A percentile compares a stretch with the other conserved stretches of the same genome.
These are phyloP conservation scores for Myripristis jacobus DNA, from an alignment of 2,797 vertebrate species.

Conservation along the genomic window DNA sequence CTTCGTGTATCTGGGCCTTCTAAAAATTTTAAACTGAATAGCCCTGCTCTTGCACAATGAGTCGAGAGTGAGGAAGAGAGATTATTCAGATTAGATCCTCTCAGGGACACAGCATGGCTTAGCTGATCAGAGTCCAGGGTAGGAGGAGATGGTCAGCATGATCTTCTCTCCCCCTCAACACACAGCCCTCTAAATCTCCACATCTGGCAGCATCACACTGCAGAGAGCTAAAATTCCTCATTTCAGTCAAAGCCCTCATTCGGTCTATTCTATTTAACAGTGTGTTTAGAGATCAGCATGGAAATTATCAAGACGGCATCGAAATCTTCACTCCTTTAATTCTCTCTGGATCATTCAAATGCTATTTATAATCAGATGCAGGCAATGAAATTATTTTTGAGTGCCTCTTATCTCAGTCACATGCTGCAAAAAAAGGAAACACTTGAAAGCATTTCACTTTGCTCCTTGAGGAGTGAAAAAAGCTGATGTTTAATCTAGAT, in stretches of 20 bases:
- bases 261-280: conserved; percentile 1
- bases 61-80: conserved; percentile 47
- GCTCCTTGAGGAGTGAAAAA: background rate
- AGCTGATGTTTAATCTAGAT: background rate
- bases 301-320: too few relatives aligned
- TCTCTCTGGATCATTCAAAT: background rate
- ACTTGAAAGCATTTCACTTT: background rate
- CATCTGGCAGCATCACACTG: conserved; percentile 62
- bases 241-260: conserved; percentile 24
- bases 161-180: conserved; percentile 50
- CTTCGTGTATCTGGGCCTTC: too few relatives aligned
- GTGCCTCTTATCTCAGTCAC: background rate
- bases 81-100: conserved; percentile 65
- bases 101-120: conserved; percentile 52
- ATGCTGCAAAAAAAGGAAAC: background rate
- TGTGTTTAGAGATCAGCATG: background rate
- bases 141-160: conserved; percentile 37
- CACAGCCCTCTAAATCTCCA: conserved; percentile 47
- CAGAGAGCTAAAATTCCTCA: conserved; percentile 44
- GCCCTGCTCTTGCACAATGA: too few relatives aligned
- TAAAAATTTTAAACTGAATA: too few relatives aligned
- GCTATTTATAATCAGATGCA: background rate
- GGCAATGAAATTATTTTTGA: background rate
- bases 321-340: conserved; percentile 6
- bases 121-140: conserved; percentile 35